Conservation (phyloP, 2,888 invertebrate genomes). For the Apodemia zela region DNA sequence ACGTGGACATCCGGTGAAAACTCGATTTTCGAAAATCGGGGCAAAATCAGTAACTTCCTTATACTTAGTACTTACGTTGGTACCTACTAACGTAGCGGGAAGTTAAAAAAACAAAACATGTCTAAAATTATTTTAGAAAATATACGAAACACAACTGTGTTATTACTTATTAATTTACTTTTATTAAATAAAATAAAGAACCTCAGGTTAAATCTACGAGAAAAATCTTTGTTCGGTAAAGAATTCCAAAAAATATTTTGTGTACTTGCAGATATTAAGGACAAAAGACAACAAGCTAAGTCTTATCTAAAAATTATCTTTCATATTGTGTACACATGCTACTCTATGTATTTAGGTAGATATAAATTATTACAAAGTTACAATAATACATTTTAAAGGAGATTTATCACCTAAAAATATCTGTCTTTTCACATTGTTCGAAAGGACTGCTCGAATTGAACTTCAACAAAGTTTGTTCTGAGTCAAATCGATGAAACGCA, state of each 20-base stretch:
- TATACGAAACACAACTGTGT: too few relatives aligned
- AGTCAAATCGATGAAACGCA: constrained; percentile 62
- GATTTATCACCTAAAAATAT: constrained; percentile 6
- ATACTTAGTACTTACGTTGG: too few relatives aligned
- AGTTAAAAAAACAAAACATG: too few relatives aligned
- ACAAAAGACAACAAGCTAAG: constrained; percentile 70
- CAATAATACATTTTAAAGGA: constrained; percentile 4
- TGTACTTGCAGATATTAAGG: constrained; percentile 48
- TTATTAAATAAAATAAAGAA: background rate
- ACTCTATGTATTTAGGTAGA: constrained; percentile 39
- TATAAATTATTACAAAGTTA: constrained; percentile 20
- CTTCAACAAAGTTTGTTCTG: constrained; percentile 51
- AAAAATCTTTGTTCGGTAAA: constrained; percentile 40
- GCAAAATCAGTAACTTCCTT: too few relatives aligned
- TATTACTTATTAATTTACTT: too few relatives aligned
- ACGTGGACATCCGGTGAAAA: too few relatives aligned
- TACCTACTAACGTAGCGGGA: too few relatives aligned
- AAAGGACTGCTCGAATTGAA: background rate
- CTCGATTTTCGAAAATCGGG: too few relatives aligned
- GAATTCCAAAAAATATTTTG: constrained; percentile 68
- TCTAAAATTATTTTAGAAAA: too few relatives aligned
- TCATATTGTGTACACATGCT: constrained; percentile 51
- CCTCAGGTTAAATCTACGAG: background rate
- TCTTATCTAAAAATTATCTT: constrained; percentile 64
- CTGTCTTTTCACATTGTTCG: constrained; percentile 4